Evolutionary conservation across 2,888 invertebrate genomes (phyloP).

Genomic region (Corbicula japonica): DNA sequence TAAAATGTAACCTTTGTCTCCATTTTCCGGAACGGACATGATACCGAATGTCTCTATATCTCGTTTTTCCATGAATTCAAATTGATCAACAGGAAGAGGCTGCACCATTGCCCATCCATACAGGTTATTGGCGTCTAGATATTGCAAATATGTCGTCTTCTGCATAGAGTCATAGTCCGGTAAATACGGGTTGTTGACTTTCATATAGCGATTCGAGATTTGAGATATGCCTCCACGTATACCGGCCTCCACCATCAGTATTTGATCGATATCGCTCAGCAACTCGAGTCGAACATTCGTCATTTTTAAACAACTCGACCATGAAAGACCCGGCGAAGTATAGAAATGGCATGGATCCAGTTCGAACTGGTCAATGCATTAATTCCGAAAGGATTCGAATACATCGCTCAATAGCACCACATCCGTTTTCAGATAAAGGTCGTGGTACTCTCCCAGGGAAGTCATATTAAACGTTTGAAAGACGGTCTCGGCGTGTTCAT

Average conservation of each 20-base stretch:
- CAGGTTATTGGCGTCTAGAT: constrained; percentile 44
- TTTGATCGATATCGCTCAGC: constrained; percentile 44
- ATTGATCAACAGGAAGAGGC: constrained; percentile 72
- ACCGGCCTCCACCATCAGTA: constrained; percentile 26
- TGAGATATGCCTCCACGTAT: constrained; percentile 50
- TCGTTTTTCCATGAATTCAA: constrained; percentile 42
- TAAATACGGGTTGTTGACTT: constrained; percentile 61
- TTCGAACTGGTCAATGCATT: constrained; percentile 38
- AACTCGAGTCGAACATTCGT: constrained; percentile 42
- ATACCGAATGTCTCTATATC: constrained; percentile 35
- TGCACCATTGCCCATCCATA: constrained; percentile 71
- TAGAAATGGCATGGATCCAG: constrained; percentile 56
- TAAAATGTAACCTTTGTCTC: constrained; percentile 42
- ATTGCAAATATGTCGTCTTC: constrained; percentile 51
- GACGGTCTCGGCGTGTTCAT: constrained; percentile 29
- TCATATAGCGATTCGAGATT: constrained; percentile 42
- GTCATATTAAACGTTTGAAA: constrained; percentile 26
- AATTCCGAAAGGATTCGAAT: constrained; percentile 43
- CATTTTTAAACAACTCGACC: constrained; percentile 45
- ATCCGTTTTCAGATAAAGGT: constrained; percentile 49
- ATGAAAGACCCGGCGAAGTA: constrained; percentile 50
- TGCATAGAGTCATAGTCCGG: constrained; percentile 53
- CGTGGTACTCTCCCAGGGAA: constrained; percentile 41
- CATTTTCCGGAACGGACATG: constrained; percentile 5
- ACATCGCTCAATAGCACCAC: constrained; percentile 40